Conservation (phyloP, 1,140 invertebrate species). For the Wiebesia pumilae region DNA sequence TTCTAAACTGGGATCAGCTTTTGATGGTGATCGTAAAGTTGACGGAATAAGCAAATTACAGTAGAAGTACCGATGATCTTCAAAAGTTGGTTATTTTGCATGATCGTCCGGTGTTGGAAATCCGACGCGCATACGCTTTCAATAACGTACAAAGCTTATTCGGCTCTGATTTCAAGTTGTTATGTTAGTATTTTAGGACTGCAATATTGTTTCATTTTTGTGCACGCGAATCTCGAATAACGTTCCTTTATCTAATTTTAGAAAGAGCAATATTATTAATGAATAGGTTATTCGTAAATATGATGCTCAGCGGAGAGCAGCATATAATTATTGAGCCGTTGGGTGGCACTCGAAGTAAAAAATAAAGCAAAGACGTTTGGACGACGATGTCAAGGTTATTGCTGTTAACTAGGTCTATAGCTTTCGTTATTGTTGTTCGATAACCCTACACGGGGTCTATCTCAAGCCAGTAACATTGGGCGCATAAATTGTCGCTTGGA, state of each 20-base stretch:
- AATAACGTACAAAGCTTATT: not conserved
- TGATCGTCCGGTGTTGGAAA: not conserved
- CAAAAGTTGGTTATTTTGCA: not conserved
- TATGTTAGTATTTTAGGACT: no score
- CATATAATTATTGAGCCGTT: not conserved
- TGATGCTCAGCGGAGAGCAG: not conserved
- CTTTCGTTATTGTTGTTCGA: slow-evolving; percentile 61
- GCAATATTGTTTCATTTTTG: not conserved
- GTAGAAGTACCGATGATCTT: not conserved
- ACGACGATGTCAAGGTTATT: not conserved
- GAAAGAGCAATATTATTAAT: slow-evolving; percentile 28
- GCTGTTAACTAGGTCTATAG: slow-evolving; percentile 60
- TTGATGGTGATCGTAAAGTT: not conserved
- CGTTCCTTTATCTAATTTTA: slow-evolving; percentile 9
- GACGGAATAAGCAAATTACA: not conserved
- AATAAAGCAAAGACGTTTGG: not conserved
- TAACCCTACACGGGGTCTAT: slow-evolving; percentile 65
- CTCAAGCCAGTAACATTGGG: slow-evolving; percentile 63
- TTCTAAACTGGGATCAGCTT: not conserved
- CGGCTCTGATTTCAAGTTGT: not conserved
- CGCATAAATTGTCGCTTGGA: slow-evolving; percentile 30
- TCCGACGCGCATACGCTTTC: not conserved
- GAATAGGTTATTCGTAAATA: not conserved
- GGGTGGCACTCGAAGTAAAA: slow-evolving; percentile 3
- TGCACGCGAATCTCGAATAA: slow-evolving; percentile 1